A percentile compares a stretch with the other conserved stretches of the same genome.
Evolutionary conservation across 2,113 vertebrate species (phyloP).

Genomic region (Rhodinocichla rosea): DNA sequence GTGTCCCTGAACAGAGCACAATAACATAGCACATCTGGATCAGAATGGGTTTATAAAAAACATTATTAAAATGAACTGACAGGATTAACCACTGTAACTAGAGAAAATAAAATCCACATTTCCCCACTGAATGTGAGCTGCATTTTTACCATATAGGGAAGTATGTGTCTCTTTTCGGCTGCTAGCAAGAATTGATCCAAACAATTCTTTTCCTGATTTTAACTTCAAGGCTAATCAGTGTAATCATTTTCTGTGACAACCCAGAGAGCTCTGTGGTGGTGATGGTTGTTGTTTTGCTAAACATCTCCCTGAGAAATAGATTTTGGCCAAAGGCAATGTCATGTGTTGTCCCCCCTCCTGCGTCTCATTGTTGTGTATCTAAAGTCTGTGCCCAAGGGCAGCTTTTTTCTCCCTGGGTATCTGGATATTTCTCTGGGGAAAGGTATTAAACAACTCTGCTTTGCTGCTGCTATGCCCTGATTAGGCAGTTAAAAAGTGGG

Average conservation of each 20-base stretch:
- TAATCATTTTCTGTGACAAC: background rate
- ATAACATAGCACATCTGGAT: constrained; percentile 33
- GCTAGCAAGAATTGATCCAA: constrained; percentile 28
- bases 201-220: background rate
- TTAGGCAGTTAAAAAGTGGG: background rate
- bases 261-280: background rate
- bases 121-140: constrained; percentile 6
- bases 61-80: constrained; percentile 32
- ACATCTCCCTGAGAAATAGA: constrained; percentile 22
- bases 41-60: constrained; percentile 15
- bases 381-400: background rate
- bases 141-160: constrained; percentile 46
- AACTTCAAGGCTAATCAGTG: constrained; percentile 14
- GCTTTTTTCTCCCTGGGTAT: background rate
- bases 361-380: background rate
- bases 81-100: constrained; percentile 15
- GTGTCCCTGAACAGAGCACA: background rate
- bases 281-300: constrained; percentile 25
- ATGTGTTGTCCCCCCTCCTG: background rate
- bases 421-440: background rate
- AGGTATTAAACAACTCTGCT: background rate
- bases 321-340: constrained; percentile 20
- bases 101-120: constrained; percentile 56
- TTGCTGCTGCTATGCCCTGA: background rate
- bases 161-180: background rate